Base-by-base conservation (phyloP, 2,797 vertebrate species). In the Schizothorax lantsangensis region DNA sequence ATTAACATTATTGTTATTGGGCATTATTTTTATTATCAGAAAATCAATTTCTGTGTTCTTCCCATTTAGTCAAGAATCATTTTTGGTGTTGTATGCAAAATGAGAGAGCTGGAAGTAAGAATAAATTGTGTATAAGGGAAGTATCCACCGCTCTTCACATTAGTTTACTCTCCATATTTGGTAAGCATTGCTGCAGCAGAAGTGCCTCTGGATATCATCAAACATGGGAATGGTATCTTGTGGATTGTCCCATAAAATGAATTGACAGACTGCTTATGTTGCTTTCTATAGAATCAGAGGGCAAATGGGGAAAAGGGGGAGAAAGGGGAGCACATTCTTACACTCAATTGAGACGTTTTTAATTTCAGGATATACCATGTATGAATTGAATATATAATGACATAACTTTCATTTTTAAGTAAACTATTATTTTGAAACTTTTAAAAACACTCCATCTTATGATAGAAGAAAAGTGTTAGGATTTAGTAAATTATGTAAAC, bases 91-190 rank as follows among this genome's bases (percentile, higher is more conserved):
- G 26, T 23, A 59, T 47, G 40, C 43, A n/a, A 43, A 62, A 74
- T 62, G 21, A 36, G 49, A 54, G 19, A 85, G 38, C 75, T 45
- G 66, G 49, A 57, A 59, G 33, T 86, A 54, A 77, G 36, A 72
- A 79, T 77, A 66, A 75, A 77, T 12, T 23, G 64, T 71, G 77
- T 72, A 17, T 62, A 38, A 36, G 64, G 26, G 30, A 72, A 45
- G 52, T 19, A 64, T 81, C 21, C 38, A 26, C 21, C 30, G 57
- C 33, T 49, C 78, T 80, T 74, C 78, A 81, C 40, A 74, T 86
- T 81, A 81, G 75, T 86, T 86, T 81, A 81, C 54, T 59, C 68
- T 86, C 84, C 84, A 81, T 86, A 86, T 86, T 86, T 81, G 79
- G 84, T 86, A 74, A 79, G 77, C 40, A 73, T 66, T n/a, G 40